A percentile compares a stretch with the other conserved stretches of the same genome.
Conservation (phyloP, 92 coral and sea anemone genomes). For the Siderastrea siderea region DNA sequence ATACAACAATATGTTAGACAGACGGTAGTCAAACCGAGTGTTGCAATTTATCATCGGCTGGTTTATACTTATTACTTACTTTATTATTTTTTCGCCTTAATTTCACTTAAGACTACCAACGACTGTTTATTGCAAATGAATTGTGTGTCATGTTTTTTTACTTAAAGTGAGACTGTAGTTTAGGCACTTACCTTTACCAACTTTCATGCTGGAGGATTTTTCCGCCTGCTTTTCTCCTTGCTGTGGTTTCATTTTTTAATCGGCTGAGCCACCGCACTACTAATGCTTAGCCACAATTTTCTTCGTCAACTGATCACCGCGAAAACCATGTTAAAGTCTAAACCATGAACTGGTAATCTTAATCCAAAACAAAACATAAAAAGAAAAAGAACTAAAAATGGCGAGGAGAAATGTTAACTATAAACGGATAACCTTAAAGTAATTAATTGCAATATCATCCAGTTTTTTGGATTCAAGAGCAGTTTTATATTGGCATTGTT, state of each 20-base stretch:
- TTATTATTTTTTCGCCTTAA: background rate
- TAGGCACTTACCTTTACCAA: constrained; percentile 25
- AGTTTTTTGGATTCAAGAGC: background rate
- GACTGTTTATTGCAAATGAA: too few relatives aligned
- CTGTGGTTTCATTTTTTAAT: constrained; percentile 27
- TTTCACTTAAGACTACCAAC: background rate
- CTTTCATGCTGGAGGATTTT: constrained; percentile 22
- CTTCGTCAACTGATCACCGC: background rate
- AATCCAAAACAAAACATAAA: background rate
- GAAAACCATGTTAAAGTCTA: background rate
- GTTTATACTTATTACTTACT: background rate
- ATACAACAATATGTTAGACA: too few relatives aligned
- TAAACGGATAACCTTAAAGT: too few relatives aligned
- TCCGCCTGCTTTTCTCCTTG: constrained; percentile 13
- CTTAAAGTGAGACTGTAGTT: too few relatives aligned
- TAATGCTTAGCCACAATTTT: background rate
- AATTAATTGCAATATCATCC: background rate
- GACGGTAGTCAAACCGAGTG: too few relatives aligned
- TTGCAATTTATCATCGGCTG: too few relatives aligned
- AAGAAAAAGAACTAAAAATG: too few relatives aligned
- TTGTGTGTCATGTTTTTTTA: background rate
- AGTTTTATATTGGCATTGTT: background rate
- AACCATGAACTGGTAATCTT: background rate
- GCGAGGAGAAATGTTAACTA: background rate
- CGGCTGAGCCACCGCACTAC: background rate